Evolutionary conservation across 2,113 vertebrate genomes (phyloP).

Genomic region (Aptenodytes patagonicus): DNA sequence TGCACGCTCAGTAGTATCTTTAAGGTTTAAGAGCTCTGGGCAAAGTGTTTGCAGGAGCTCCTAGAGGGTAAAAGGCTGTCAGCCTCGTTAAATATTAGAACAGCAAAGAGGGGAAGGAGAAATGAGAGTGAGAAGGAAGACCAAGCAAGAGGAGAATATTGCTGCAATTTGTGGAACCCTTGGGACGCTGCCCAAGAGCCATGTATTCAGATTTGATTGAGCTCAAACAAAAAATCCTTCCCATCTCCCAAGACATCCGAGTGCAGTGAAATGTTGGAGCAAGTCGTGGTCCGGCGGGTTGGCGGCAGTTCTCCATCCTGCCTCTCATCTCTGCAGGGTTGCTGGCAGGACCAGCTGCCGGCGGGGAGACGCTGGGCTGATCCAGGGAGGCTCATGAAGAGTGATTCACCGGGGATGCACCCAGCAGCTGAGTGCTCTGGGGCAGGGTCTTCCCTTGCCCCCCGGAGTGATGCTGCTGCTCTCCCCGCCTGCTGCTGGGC

Average conservation of each 20-base stretch:
- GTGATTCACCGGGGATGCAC: fast-evolving
- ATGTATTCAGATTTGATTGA: neutral
- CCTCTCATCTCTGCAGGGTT: neutral
- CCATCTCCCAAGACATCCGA: fast-evolving
- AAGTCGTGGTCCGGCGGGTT: fast-evolving
- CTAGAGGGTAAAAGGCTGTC: neutral
- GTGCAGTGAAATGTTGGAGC: neutral
- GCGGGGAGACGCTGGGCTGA: neutral
- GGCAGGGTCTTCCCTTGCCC: neutral
- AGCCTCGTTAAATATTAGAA: neutral
- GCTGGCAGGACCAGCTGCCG: neutral
- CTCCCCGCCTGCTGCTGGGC: neutral
- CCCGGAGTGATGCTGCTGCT: neutral
- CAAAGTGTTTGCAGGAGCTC: neutral
- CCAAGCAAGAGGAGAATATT: neutral
- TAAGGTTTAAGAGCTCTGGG: neutral
- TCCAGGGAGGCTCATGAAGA: neutral
- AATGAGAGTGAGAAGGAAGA: neutral
- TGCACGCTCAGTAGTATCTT: neutral
- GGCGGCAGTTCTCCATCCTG: neutral
- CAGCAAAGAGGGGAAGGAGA: neutral
- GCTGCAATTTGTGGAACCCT: neutral
- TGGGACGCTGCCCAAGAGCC: neutral
- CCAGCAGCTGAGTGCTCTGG: neutral
- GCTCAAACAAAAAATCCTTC: neutral